Conservation (phyloP, 2,888 invertebrate species). For the Melanostoma scalare region DNA sequence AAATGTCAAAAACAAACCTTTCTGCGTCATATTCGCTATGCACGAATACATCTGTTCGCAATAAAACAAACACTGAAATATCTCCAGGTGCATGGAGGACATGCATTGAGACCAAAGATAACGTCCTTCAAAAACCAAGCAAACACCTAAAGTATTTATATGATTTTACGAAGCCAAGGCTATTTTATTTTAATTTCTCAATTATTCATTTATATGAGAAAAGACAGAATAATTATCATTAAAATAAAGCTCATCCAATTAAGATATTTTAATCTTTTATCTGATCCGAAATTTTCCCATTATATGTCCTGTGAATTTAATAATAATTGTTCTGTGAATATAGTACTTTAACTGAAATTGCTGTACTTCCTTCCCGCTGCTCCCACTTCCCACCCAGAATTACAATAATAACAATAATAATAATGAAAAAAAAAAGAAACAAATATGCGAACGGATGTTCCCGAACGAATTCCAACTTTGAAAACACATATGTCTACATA, state of each 20-base stretch:
- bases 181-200: conserved; percentile 38
- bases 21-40: too few relatives aligned
- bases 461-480: conserved; percentile 46
- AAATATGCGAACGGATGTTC: conserved; percentile 47
- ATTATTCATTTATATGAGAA: conserved; percentile 40
- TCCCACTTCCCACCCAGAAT: neutral
- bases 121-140: conserved; percentile 5
- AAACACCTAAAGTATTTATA: neutral
- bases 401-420: conserved; percentile 7
- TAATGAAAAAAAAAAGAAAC: neutral
- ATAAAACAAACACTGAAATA: too few relatives aligned
- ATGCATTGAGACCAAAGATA: neutral
- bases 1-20: too few relatives aligned
- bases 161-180: conserved; percentile 16
- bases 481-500: conserved; percentile 56
- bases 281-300: conserved; percentile 64
- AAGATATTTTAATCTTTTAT: conserved; percentile 70
- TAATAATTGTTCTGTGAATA: conserved; percentile 46
- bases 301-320: conserved; percentile 58
- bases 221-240: conserved; percentile 51
- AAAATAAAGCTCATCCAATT: conserved; percentile 67
- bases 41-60: too few relatives aligned
- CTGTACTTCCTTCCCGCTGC: conserved; percentile 3
- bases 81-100: too few relatives aligned
- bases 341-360: conserved; percentile 44